phyloP scores from a whole-genome alignment of 1,140 invertebrate species.

The Brachionus koreanus region DNA sequence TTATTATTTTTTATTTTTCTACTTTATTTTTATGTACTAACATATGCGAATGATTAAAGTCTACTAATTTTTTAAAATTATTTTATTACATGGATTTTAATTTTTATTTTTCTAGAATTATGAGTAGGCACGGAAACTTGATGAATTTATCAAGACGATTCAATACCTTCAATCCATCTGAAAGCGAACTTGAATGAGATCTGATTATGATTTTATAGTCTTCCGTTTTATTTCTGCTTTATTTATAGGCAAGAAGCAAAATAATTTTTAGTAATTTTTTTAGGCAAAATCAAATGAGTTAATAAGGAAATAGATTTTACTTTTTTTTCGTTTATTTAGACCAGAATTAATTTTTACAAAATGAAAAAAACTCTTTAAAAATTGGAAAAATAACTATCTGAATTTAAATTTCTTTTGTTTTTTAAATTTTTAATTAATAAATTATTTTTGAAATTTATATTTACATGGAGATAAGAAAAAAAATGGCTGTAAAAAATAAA shows the following conservation, averaged over 20 bases:
- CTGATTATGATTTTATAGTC: neutral
- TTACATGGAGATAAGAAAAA: no score
- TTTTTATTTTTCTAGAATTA: neutral
- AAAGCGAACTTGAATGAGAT: neutral
- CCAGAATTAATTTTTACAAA: neutral
- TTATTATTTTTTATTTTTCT: neutral
- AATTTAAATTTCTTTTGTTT: neutral
- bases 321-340: neutral
- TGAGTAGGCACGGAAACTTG: constrained; percentile 21
- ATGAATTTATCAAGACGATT: constrained; percentile 36
- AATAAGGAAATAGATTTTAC: neutral
- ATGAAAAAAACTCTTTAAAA: no score
- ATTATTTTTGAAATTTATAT: neutral
- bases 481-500: no score
- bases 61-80: neutral
- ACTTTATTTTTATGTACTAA: neutral
- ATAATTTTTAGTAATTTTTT: neutral
- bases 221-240: neutral
- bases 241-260: neutral
- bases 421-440: neutral
- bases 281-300: neutral
- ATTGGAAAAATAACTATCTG: neutral
- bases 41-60: neutral
- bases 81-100: no score
- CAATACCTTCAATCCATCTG: neutral